Evolutionary conservation across 2,113 vertebrate species (phyloP).

Genomic region (Chloroceryle aenea): DNA sequence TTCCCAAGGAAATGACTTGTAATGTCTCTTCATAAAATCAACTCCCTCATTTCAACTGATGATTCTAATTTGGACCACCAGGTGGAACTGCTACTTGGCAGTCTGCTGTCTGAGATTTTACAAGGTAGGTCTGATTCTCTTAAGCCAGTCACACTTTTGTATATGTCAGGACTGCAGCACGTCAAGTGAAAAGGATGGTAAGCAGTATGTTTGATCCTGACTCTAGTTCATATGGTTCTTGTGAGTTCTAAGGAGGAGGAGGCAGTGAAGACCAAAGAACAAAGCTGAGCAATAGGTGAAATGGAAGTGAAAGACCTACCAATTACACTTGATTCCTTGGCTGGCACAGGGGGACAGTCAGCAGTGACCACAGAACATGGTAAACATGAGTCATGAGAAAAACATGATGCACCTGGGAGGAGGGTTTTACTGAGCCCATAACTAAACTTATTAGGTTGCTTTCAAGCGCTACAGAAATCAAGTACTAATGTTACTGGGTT

Average conservation of each 20-base stretch:
- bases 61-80: background rate
- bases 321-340: background rate
- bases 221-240: background rate
- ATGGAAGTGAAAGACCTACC: background rate
- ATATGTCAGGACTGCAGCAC: too few species aligned
- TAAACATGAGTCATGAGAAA: background rate
- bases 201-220: background rate
- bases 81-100: background rate
- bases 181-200: background rate
- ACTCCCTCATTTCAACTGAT: background rate
- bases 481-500: background rate
- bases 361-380: background rate
- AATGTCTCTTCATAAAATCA: background rate
- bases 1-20: background rate
- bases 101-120: background rate
- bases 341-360: background rate
- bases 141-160: background rate
- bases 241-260: background rate
- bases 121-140: background rate
- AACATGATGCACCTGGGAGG: background rate
- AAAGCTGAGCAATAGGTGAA: background rate
- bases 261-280: background rate
- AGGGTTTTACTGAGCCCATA: background rate
- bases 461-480: background rate
- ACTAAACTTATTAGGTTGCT: background rate